Conservation (phyloP, 2,797 vertebrate species). For the Helicolenus hilgendorfi region DNA sequence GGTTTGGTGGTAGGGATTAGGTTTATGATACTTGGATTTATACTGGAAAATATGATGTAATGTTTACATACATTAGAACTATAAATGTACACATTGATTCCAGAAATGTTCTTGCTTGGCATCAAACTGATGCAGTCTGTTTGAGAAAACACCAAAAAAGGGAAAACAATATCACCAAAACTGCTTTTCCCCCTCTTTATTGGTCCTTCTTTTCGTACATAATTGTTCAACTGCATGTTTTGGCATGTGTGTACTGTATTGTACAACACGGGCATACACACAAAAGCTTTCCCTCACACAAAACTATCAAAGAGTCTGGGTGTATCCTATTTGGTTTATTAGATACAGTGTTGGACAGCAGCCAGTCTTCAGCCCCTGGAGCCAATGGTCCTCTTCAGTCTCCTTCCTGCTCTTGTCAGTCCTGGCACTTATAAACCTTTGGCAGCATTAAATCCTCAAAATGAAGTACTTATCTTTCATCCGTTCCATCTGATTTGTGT, state of each 20-base stretch:
- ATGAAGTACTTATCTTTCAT: conserved; percentile 61
- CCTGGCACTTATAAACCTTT: conserved; percentile 30
- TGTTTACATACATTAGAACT: not conserved
- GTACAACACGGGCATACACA: not conserved
- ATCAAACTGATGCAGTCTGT: not conserved
- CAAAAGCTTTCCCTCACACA: conserved; percentile 1
- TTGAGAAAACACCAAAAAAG: not conserved
- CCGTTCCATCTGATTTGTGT: conserved; percentile 49
- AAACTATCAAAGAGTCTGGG: conserved; percentile 39
- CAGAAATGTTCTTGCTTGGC: not conserved
- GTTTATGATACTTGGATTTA: not conserved
- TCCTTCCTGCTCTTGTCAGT: conserved; percentile 51
- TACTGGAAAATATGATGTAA: not conserved
- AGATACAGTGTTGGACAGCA: conserved; percentile 45
- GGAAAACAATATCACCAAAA: not conserved
- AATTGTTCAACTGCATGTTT: not conserved
- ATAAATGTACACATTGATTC: not conserved
- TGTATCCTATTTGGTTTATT: conserved; percentile 62
- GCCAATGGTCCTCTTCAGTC: conserved; percentile 44
- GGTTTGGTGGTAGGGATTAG: not conserved
- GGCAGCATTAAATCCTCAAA: conserved; percentile 42
- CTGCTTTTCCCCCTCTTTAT: not conserved
- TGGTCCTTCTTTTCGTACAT: not conserved
- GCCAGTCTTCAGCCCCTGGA: conserved; percentile 45
- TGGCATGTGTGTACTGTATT: not conserved